phyloP scores from a whole-genome alignment of 2,113 vertebrate species.

The Myotis lucifugus region DNA sequence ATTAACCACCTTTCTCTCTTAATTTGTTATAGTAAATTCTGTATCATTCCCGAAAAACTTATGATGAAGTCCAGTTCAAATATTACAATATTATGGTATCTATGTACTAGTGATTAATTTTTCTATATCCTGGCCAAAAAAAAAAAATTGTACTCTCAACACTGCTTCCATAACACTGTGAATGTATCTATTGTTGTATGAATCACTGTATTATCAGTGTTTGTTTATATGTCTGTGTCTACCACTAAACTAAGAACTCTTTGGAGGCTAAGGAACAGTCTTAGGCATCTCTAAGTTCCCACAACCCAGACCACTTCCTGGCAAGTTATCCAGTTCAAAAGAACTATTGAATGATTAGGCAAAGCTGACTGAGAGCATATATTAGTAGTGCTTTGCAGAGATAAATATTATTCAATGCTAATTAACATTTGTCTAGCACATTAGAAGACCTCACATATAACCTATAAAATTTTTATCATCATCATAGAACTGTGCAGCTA shows the following conservation, averaged over 20 bases:
- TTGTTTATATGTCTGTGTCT: background rate
- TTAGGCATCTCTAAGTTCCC: background rate
- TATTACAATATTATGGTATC: background rate
- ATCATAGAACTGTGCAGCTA: background rate
- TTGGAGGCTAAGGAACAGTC: background rate
- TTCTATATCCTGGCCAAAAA: background rate
- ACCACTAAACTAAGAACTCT: background rate
- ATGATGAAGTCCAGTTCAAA: background rate
- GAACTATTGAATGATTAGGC: background rate
- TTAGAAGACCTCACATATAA: background rate
- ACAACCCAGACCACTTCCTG: background rate
- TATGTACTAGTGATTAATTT: background rate
- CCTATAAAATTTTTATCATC: background rate
- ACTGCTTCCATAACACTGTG: background rate
- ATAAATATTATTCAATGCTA: background rate
- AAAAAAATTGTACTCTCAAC: background rate
- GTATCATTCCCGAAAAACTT: background rate
- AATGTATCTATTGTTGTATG: background rate
- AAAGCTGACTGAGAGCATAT: background rate
- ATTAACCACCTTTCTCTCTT: background rate
- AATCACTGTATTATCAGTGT: background rate
- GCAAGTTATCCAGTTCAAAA: background rate
- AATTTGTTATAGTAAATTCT: background rate
- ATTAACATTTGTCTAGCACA: background rate
- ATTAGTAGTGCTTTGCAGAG: background rate